Evolutionary conservation across 2,888 invertebrate genomes (phyloP).

Genomic region (Euclidia mi): DNA sequence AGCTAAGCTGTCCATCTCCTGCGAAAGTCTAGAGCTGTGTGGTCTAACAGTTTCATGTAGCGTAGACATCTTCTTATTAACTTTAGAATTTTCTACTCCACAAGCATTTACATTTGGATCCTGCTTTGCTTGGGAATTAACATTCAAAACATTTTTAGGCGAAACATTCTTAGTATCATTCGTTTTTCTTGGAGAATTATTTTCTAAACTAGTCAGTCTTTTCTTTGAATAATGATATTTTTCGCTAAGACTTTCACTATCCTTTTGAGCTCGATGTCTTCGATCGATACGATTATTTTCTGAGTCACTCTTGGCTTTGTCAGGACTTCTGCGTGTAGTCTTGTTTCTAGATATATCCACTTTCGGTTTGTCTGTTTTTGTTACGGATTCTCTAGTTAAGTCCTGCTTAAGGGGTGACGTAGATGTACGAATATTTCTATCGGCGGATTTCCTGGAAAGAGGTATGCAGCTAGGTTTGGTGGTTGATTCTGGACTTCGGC

Average conservation of each 20-base stretch:
- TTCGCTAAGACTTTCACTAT: slow-evolving; percentile 86
- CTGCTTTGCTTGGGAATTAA: slow-evolving; percentile 65
- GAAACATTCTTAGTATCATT: slow-evolving; percentile 77
- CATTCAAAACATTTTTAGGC: slow-evolving; percentile 77
- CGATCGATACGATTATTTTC: slow-evolving; percentile 82
- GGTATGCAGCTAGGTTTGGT: slow-evolving; percentile 84
- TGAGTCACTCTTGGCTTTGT: slow-evolving; percentile 81
- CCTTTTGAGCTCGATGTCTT: slow-evolving; percentile 87
- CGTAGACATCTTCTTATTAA: slow-evolving; percentile 79
- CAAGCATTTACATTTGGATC: slow-evolving; percentile 70
- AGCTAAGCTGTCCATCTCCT: slow-evolving; percentile 91
- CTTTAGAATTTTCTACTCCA: slow-evolving; percentile 69
- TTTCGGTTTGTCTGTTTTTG: slow-evolving; percentile 74
- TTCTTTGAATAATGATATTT: slow-evolving; percentile 89
- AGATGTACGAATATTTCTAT: slow-evolving; percentile 72
- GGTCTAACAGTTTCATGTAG: slow-evolving; percentile 85
- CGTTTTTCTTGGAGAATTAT: slow-evolving; percentile 82
- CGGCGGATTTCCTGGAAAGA: slow-evolving; percentile 78
- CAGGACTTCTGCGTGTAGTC: slow-evolving; percentile 76
- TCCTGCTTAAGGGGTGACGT: slow-evolving; percentile 81
- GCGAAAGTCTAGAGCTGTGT: slow-evolving; percentile 85
- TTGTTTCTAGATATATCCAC: slow-evolving; percentile 71
- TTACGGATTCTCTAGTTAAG: slow-evolving; percentile 66
- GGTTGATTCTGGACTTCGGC: slow-evolving; percentile 75
- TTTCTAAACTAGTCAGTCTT: slow-evolving; percentile 90